Conservation (phyloP, 1,140 invertebrate species). For the Nasonia longicornis region DNA sequence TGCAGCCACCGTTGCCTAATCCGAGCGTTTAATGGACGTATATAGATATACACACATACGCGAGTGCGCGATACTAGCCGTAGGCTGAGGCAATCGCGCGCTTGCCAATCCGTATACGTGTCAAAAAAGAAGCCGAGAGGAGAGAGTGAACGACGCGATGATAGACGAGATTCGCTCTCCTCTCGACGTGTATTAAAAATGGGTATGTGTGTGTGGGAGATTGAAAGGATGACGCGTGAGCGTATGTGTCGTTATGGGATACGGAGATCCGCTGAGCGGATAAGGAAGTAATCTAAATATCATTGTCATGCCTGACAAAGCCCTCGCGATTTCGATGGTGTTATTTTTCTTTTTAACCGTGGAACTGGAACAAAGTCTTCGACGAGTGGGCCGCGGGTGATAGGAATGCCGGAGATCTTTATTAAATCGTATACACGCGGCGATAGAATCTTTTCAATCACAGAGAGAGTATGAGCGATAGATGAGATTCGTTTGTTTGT, state of each 20-base stretch:
- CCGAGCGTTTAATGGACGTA: slow-evolving; percentile 42
- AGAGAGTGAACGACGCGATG: too few relatives aligned
- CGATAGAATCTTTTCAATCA: background rate
- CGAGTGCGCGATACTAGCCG: background rate
- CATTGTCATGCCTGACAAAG: background rate
- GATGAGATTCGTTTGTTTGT: background rate
- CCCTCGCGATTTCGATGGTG: background rate
- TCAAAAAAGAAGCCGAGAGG: background rate
- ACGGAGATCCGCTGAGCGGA: background rate
- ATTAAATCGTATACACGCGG: background rate
- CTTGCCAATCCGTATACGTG: background rate
- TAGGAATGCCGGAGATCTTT: background rate
- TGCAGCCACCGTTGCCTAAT: slow-evolving; percentile 28
- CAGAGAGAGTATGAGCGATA: background rate
- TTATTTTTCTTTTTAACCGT: background rate
- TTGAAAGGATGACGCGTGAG: background rate
- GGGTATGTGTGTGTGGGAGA: too few relatives aligned
- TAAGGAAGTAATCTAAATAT: background rate
- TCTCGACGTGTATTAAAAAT: background rate
- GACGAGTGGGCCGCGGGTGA: background rate
- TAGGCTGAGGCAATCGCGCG: background rate
- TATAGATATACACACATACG: slow-evolving; percentile 9
- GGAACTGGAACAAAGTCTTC: background rate
- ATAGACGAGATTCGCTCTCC: background rate
- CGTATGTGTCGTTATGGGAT: too few relatives aligned